Evolutionary conservation across 2,113 vertebrate species (phyloP).

Genomic region (Pteronura brasiliensis): DNA sequence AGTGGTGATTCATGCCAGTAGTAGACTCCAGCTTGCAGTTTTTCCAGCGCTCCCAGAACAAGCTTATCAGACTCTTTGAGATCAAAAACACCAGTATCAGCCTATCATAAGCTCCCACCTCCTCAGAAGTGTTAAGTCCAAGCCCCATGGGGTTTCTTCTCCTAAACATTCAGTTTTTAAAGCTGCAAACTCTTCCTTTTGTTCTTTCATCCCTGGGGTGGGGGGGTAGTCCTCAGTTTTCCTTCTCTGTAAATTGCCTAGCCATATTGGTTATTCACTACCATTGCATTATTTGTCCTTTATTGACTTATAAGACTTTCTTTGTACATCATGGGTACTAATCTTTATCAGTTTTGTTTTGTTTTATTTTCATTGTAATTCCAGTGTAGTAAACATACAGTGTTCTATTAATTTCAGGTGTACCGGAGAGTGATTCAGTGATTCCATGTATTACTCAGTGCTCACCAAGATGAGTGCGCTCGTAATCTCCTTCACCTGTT

Average conservation of each 20-base stretch:
- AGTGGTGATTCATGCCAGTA: slow-evolving; percentile 14
- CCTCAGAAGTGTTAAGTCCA: neutral
- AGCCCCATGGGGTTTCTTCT: neutral
- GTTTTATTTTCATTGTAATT: neutral
- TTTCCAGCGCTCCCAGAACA: neutral
- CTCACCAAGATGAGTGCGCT: neutral
- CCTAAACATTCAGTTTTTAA: neutral
- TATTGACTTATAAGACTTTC: neutral
- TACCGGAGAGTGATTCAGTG: neutral
- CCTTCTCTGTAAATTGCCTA: neutral
- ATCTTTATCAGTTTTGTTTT: neutral
- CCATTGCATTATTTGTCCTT: slow-evolving; percentile 6
- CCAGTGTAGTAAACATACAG: neutral
- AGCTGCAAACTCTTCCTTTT: neutral
- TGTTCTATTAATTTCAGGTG: neutral
- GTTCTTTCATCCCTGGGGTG: neutral
- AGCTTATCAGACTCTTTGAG: neutral
- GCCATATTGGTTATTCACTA: slow-evolving; percentile 7
- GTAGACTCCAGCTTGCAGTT: neutral
- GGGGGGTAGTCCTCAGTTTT: neutral
- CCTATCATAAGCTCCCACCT: neutral
- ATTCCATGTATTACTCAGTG: neutral
- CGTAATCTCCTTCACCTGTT: neutral
- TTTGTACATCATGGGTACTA: neutral
- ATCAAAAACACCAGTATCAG: neutral